Base-by-base conservation (phyloP, 2,797 vertebrate species). In the Heliangelus exortis region DNA sequence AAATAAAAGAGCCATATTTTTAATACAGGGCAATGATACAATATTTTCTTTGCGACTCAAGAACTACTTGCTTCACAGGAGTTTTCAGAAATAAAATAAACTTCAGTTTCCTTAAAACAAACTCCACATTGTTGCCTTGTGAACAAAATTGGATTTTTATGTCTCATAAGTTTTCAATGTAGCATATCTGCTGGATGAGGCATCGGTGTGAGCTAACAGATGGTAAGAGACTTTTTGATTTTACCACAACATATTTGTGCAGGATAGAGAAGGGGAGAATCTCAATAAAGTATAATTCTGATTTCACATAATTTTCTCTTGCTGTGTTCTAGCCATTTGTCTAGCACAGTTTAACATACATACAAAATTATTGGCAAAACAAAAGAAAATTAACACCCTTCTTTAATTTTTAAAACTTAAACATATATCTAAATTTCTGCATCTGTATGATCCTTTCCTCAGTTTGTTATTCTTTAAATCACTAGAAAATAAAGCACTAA, bases 51-150 rank as follows among this genome's bases (percentile, higher is more conserved):
- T 93, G 58, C 93, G 90, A 96, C 92, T 92, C 94, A 79, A 92
- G 94, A 93, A 65, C 89, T 91, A 87, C 83, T 86, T 91, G 92
- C 93, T 95, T 96, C 68, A 82, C 67, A 75, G 89, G 53, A 71
- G 22, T 85, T 84, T 96, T 96, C 92, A 92, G 71, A 95, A 92
- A 88, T 81, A 89, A 95, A 96, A 94, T 47, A 87, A 97, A 96
- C 82, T 75, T 92, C 41, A 66, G 90, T 95, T 96, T 97, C 79
- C 77, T 97, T 96, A 90, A 96, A 95, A 97, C 82, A 97, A 97
- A 96, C 69, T 96, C 87, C 28, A 83, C 93, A 95, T 96, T 95
- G 89, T 94, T 97, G 90, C 80, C 81, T 84, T 86, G 83, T 90
- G 86, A 96, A 95, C 82, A 92, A 96, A 95, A 94, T 89, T 84